These are phyloP conservation scores for Rhopalosiphum maidis DNA, from an alignment of 1,140 invertebrate species.

Conservation along the genomic window DNA sequence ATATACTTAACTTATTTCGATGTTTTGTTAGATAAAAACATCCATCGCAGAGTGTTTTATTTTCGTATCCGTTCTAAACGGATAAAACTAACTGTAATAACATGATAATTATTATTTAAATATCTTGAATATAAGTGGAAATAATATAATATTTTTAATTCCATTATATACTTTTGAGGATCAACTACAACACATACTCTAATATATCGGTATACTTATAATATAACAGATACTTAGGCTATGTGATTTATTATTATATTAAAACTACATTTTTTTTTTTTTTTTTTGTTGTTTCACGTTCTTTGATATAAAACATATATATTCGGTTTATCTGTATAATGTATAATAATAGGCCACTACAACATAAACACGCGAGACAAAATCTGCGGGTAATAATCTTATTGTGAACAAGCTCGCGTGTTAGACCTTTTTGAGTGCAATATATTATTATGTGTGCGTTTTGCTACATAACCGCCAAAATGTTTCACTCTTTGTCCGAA, in stretches of 20 bases:
- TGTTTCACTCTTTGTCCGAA: slow-evolving; percentile 9
- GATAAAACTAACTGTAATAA: no score
- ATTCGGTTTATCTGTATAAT: not conserved
- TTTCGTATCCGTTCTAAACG: no score
- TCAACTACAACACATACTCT: not conserved
- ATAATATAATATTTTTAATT: no score
- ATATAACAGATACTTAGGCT: no score
- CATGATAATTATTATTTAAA: no score
- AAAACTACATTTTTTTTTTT: not conserved
- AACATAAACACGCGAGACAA: not conserved
- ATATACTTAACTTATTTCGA: no score
- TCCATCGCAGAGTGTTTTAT: no score
- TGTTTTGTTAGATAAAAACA: no score
- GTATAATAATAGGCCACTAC: not conserved
- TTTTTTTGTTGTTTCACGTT: not conserved
- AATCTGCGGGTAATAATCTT: not conserved
- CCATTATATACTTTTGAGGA: not conserved
- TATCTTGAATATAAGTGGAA: no score
- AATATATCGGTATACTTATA: no score
- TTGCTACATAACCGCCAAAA: not conserved
- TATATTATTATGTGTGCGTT: slow-evolving; percentile 3
- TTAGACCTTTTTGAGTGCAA: slow-evolving; percentile 4
- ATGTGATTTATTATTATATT: not conserved
- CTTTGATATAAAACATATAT: not conserved
- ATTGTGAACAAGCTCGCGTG: not conserved